Evolutionary conservation across 2,888 invertebrate genomes (phyloP).

Genomic region (Tetramorium bicarinatum): DNA sequence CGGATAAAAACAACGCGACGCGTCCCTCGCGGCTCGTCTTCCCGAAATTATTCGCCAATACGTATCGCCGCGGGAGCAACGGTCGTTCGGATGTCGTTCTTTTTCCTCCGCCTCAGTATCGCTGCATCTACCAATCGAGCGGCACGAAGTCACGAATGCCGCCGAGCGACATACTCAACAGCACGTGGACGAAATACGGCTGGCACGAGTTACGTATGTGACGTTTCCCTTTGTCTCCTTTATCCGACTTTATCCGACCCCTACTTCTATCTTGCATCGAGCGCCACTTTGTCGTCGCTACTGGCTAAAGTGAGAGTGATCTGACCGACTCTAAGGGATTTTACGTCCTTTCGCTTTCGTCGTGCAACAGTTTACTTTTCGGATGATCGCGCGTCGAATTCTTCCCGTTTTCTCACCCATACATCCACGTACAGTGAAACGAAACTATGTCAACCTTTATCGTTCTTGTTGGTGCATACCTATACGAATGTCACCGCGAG

Average conservation of each 20-base stretch:
- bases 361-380: neutral
- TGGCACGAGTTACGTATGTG: slow-evolving; percentile 10
- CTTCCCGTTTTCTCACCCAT: neutral
- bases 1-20: slow-evolving; percentile 12
- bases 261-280: neutral
- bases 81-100: neutral
- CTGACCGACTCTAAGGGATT: neutral
- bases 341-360: neutral
- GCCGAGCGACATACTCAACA: neutral
- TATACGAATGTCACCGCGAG: neutral
- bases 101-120: neutral
- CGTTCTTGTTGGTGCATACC: neutral
- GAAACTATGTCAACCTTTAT: slow-evolving; percentile 14
- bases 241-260: neutral
- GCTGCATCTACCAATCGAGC: neutral
- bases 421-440: neutral
- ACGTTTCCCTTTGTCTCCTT: neutral
- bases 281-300: neutral
- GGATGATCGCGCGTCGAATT: neutral
- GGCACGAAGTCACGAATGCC: neutral
- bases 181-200: neutral
- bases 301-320: neutral
- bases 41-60: slow-evolving; percentile 9
- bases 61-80: neutral
- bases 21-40: neutral